These are phyloP conservation scores for Agapostemon virescens DNA, from an alignment of 2,888 invertebrate species.

Conservation along the genomic window DNA sequence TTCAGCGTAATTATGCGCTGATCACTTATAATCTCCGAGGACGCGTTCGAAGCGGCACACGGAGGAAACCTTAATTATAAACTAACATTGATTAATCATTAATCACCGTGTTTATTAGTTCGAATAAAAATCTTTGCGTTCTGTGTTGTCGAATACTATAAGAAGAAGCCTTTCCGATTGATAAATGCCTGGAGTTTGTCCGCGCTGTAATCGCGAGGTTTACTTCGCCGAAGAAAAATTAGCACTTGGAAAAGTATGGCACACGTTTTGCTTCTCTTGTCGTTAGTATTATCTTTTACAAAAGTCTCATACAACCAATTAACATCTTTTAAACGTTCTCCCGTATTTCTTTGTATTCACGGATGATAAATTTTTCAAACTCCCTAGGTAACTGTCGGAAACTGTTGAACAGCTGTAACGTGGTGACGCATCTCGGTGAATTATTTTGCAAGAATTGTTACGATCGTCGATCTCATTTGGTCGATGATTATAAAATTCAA, in stretches of 20 bases:
- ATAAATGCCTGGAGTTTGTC: conserved; percentile 76
- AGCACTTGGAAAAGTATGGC: conserved; percentile 78
- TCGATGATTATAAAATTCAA: conserved; percentile 42
- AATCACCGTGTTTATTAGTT: neutral
- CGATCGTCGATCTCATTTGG: conserved; percentile 54
- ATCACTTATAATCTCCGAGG: neutral
- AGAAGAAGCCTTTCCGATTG: conserved; percentile 8
- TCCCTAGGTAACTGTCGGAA: conserved; percentile 76
- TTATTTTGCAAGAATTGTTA: conserved; percentile 77
- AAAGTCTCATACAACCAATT: neutral
- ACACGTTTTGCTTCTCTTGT: conserved; percentile 79
- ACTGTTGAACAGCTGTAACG: conserved; percentile 74
- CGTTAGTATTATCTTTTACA: conserved; percentile 72
- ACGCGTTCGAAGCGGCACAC: neutral
- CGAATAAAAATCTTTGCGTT: neutral
- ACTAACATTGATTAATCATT: neutral
- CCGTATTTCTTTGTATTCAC: neutral
- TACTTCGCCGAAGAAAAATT: conserved; percentile 77
- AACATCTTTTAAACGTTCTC: neutral
- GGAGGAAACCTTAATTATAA: neutral
- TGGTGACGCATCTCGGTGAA: conserved; percentile 74
- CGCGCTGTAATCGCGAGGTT: conserved; percentile 78
- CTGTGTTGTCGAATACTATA: neutral
- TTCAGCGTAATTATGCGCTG: conserved; percentile 9
- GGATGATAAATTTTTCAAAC: neutral